These are phyloP conservation scores for Otis tarda DNA, from an alignment of 2,113 vertebrate species.

Conservation along the genomic window DNA sequence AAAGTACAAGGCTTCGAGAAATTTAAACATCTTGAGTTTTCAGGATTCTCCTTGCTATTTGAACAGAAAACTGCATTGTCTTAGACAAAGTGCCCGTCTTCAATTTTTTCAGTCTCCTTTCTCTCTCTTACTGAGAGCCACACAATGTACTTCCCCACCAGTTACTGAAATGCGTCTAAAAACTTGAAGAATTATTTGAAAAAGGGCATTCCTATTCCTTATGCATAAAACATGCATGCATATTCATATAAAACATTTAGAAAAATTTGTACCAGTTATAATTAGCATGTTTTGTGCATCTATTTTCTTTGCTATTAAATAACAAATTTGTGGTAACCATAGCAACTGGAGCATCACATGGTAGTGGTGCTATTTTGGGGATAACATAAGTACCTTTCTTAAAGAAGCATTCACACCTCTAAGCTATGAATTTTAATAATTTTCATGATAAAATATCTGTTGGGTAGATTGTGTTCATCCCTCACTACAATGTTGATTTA, in stretches of 20 bases:
- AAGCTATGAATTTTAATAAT: slow-evolving; percentile 70
- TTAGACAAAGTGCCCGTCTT: slow-evolving; percentile 41
- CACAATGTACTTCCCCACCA: slow-evolving; percentile 25
- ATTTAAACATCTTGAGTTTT: slow-evolving; percentile 4
- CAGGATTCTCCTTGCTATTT: slow-evolving; percentile 25
- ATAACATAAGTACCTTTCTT: slow-evolving; percentile 83
- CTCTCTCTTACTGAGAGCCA: slow-evolving; percentile 8
- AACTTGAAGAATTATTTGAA: slow-evolving; percentile 73
- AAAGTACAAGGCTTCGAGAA: background rate
- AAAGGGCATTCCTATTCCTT: slow-evolving; percentile 73
- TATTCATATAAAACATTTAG: slow-evolving; percentile 82
- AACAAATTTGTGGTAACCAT: slow-evolving; percentile 87
- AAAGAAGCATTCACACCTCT: slow-evolving; percentile 78
- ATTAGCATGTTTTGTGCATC: slow-evolving; percentile 86
- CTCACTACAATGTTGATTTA: slow-evolving; percentile 7
- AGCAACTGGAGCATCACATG: slow-evolving; percentile 82
- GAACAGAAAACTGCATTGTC: slow-evolving; percentile 1
- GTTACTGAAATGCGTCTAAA: slow-evolving; percentile 50
- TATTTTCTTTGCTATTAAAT: slow-evolving; percentile 87
- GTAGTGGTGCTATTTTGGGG: slow-evolving; percentile 80
- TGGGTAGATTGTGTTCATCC: slow-evolving; percentile 28
- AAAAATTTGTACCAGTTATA: slow-evolving; percentile 83
- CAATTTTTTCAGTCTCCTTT: slow-evolving; percentile 35
- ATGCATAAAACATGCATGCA: slow-evolving; percentile 79
- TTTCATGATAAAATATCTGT: slow-evolving; percentile 49